Evolutionary conservation across 1,140 invertebrate genomes (phyloP), one percentile per base, ranked within the genome.

Genomic region (Asobara japonica): DNA sequence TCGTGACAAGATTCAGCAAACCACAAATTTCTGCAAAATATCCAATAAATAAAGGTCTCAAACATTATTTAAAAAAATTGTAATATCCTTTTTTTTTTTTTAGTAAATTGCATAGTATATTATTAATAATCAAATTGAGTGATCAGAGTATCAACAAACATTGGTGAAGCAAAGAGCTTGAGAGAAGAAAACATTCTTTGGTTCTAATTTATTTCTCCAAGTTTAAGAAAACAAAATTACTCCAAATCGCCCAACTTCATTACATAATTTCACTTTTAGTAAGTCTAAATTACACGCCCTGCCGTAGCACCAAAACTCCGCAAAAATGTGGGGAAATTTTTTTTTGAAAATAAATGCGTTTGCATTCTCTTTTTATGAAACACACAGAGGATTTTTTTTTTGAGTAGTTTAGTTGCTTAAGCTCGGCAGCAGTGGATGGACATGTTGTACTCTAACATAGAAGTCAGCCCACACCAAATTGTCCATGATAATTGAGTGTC

Each of bases 381-480:
- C 33, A 33, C 13, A 4, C 13, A 56, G 27, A 69, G 22, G 10
- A 60, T 61, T 61, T 70, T 60, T 62, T 25, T 27, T 29, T 81
- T 80, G 78, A 72, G 77, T 77, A 80, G 74, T 78, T 77, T 76
- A 64, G 73, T 82, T 80, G 82, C 83, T 82, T 78, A 80, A 80
- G 79, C 80, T 76, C 81, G 79, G 81, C 77, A 82, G 78, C 78
- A 81, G 75, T 82, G 79, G 80, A 85, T 87, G 83, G 82, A 86
- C 84, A 85, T 86, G 82, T 86, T 84, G 81, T 83, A 82, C 75
- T 86, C 86, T 87, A 87, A 88, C 86, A 88, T 84, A 86, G 79
- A 86, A 80, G 85, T 87, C 85, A 87, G 86, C 86, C 86, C 85
- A 88, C 85, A 88, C 81, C 86, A 86, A 88, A 84, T 85, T 84